Evolutionary conservation across 92 coral and sea anemone genomes (phyloP), one percentile per base, ranked within the genome.

Genomic region (Actinernus sp.): DNA sequence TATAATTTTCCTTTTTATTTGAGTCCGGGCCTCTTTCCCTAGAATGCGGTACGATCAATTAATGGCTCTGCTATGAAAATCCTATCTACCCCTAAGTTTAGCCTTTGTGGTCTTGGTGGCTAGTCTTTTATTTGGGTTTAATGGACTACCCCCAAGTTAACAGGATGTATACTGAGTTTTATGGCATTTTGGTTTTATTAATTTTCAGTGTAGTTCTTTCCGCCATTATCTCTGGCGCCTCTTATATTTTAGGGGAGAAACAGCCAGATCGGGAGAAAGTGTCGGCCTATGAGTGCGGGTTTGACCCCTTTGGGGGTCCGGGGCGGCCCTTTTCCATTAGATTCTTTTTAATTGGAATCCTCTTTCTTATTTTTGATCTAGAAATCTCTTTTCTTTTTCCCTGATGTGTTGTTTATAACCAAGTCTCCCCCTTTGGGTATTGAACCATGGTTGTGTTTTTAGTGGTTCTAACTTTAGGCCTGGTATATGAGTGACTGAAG

Each of bases 31-130:
- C 29, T 83, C 90, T 48, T 88, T 83, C 62, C 93, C 93, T 49
- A 70, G 93, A 60, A 75, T 87, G 83, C 78, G 93, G 49, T 87
- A 87, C 55, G 94, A 88, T 61, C 90, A 88, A 79, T 68, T 88
- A 40, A 84, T 88, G 94, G 74, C 80, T 37, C 52, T 88, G 62
- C 74, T 88, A 76, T 83, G 94, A 67, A 88, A 88, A 55, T 79
- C 90, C 61, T 88, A 88, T 61, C 72, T 88, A 54, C 93, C 93
- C 30, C 43, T 82, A 63, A 88, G 93, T 77, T 73, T 88, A 23
- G 93, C 82, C 55, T 68, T 83, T 28, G 82, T 88, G 27, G 36
- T 75, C 60, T 83, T 82, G 47, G 89, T 88, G 56, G 78, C 91
- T 55, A 78, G 91, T 47, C 60, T 84, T 62, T 57, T 84, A 33